Evolutionary conservation across 2,113 vertebrate genomes (phyloP).

Genomic region (Neolamprologus tretocephalus): DNA sequence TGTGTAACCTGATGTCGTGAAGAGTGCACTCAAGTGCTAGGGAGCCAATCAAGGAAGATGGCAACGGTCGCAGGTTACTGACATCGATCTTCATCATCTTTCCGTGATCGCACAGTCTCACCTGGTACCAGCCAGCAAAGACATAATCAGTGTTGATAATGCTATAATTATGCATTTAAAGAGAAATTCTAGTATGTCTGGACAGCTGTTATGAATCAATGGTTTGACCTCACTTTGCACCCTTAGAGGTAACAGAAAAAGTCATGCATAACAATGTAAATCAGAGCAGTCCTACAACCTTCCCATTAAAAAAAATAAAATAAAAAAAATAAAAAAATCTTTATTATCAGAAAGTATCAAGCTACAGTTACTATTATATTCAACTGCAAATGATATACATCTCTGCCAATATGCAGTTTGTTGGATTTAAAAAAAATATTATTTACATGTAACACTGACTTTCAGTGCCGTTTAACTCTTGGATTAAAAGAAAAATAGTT

Average conservation of each 20-base stretch:
- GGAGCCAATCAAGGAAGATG: constrained; percentile 61
- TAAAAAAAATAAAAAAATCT: fast-evolving
- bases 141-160: background rate
- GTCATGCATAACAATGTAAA: background rate
- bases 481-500: background rate
- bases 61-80: constrained; percentile 72
- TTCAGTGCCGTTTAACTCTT: background rate
- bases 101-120: constrained; percentile 84
- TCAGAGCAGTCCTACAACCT: background rate
- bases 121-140: constrained; percentile 58
- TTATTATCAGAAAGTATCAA: background rate
- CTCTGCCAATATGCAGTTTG: background rate
- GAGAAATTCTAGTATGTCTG: background rate
- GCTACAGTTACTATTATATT: background rate
- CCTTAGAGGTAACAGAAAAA: background rate
- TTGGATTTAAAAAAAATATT: background rate
- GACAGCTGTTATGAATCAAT: background rate
- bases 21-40: constrained; percentile 82
- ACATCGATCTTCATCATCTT: constrained; percentile 67
- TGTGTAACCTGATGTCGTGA: constrained; percentile 78
- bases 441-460: background rate
- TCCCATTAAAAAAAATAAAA: background rate
- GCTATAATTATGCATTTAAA: background rate
- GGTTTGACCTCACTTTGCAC: background rate
- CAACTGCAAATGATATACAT: background rate